Conservation (phyloP, 2,113 vertebrate species). For the Jacana jacana region DNA sequence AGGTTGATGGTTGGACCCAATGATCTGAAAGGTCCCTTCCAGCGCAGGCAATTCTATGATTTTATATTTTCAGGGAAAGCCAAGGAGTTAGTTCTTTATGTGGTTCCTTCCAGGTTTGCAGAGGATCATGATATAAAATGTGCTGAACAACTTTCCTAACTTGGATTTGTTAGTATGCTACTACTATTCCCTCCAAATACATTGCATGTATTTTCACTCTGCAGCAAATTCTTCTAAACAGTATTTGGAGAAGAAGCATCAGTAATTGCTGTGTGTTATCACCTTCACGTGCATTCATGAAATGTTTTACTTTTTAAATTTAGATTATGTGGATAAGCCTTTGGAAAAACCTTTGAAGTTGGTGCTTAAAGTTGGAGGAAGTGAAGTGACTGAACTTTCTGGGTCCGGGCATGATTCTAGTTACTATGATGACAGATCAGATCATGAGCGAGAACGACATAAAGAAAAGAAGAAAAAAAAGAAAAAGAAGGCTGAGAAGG, state of each 20-base stretch:
- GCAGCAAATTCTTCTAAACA: not conserved
- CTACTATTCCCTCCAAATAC: not conserved
- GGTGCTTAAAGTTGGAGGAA: conserved; percentile 96
- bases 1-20: too few relatives aligned
- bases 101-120: not conserved
- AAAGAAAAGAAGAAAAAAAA: conserved; percentile 98
- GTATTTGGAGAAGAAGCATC: not conserved
- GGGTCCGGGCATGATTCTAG: conserved; percentile 96
- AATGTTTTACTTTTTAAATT: not conserved
- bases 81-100: accelerated
- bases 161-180: not conserved
- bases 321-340: conserved; percentile 90
- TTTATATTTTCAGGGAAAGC: not conserved
- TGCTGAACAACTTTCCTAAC: too few relatives aligned
- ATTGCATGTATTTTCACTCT: accelerated
- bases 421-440: conserved; percentile 94
- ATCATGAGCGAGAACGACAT: conserved; percentile 92
- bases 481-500: conserved; percentile 96
- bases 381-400: conserved; percentile 93
- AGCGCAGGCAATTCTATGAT: too few relatives aligned
- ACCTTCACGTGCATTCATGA: not conserved
- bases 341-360: conserved; percentile 94
- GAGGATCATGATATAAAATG: accelerated
- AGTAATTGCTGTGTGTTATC: not conserved
- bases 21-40: too few relatives aligned